phyloP scores from a whole-genome alignment of 2,113 vertebrate species.

The Nothocercus nigrocapillus region DNA sequence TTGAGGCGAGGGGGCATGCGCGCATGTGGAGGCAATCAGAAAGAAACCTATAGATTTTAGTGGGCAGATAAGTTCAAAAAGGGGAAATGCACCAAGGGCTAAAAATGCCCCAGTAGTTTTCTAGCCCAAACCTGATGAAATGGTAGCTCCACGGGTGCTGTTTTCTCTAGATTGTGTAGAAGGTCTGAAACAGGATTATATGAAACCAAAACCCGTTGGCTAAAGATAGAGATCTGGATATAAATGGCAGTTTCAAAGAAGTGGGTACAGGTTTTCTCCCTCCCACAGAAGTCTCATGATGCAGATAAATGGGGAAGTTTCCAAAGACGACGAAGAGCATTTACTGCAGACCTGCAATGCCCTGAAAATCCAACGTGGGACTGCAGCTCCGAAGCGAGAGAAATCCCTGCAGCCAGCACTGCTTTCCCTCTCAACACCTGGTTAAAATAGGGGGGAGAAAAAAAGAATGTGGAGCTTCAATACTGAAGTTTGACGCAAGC shows the following conservation, averaged over 20 bases:
- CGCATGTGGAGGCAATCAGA: neutral
- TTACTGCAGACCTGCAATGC: neutral
- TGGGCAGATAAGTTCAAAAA: neutral
- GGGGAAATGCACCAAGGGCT: neutral
- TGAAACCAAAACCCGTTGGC: neutral
- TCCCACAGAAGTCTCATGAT: neutral
- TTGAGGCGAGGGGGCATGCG: neutral
- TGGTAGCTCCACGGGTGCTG: neutral
- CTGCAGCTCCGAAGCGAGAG: neutral
- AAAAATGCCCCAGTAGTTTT: neutral
- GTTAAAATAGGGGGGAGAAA: conserved; percentile 31
- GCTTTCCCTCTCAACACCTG: neutral
- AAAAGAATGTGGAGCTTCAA: neutral
- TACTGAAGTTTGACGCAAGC: conserved; percentile 11
- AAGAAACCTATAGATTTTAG: neutral
- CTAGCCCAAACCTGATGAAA: neutral
- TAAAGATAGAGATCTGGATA: neutral
- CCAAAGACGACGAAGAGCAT: neutral
- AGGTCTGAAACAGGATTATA: neutral
- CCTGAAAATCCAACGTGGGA: conserved; percentile 17
- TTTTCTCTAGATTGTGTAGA: neutral
- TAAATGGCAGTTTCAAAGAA: neutral
- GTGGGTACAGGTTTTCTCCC: neutral
- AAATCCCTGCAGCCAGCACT: neutral
- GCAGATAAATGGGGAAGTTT: neutral